Percentiles rank a stretch among this genome's conserved stretches.
Conservation (phyloP, 2,888 invertebrate species). For the Parnassius smintheus region DNA sequence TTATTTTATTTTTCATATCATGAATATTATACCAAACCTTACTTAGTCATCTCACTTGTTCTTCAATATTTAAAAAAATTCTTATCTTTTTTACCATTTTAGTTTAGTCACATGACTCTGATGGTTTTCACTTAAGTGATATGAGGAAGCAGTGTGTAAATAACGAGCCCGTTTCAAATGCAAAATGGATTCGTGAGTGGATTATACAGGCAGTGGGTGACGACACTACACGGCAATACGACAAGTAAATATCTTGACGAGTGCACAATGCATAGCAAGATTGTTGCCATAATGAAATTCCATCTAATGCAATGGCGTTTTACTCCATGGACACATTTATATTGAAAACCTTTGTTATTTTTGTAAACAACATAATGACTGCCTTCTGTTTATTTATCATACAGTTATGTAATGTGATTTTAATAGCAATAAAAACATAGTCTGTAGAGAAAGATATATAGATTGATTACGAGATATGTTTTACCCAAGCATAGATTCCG, state of each 20-base stretch:
- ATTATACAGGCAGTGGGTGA: conserved; percentile 15
- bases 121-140: conserved; percentile 7
- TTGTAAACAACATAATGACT: conserved; percentile 1
- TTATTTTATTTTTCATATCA: too few species aligned
- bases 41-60: too few species aligned
- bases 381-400: neutral
- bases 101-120: neutral
- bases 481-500: neutral
- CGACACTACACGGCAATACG: conserved; percentile 4
- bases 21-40: too few species aligned
- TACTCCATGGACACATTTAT: conserved; percentile 8
- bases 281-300: conserved; percentile 24
- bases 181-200: conserved; percentile 25
- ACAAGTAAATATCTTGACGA: conserved; percentile 11
- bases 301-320: conserved; percentile 11
- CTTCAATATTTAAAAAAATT: too few species aligned
- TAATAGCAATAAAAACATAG: neutral
- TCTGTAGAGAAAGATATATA: neutral
- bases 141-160: conserved; percentile 23
- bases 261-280: conserved; percentile 20
- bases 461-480: neutral
- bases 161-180: conserved; percentile 21
- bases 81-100: too few species aligned
- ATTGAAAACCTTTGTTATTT: conserved; percentile 2
- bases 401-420: neutral